A percentile compares a stretch with the other conserved stretches of the same genome.
phyloP scores from a whole-genome alignment of 2,113 vertebrate genomes.

The Argyrosomus japonicus region DNA sequence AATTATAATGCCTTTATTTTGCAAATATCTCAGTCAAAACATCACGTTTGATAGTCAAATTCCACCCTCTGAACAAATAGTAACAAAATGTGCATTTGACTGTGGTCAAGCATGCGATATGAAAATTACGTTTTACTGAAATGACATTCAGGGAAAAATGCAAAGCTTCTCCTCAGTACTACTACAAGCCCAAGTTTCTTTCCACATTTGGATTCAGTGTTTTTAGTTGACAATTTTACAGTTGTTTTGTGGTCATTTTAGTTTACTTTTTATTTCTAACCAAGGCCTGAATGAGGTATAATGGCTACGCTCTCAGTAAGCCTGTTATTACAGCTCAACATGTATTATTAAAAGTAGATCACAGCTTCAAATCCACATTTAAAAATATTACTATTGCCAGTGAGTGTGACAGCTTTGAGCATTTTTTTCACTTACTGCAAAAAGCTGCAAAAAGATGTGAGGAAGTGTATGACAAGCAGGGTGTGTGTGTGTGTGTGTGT shows the following conservation, averaged over 20 bases:
- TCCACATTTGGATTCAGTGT: not conserved
- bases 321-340: not conserved
- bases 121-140: not conserved
- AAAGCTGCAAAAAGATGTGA: not conserved
- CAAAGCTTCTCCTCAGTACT: not conserved
- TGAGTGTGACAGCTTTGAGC: not conserved
- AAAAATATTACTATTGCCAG: not conserved
- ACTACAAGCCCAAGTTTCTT: not conserved
- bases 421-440: not conserved
- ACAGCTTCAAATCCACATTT: not conserved
- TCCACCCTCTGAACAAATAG: not conserved
- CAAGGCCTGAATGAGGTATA: not conserved
- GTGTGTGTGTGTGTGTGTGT: not conserved
- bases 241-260: not conserved
- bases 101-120: not conserved
- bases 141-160: not conserved
- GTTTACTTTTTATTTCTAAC: not conserved
- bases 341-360: constrained; percentile 9
- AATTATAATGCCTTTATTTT: not conserved
- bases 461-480: not conserved
- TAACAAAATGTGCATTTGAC: not conserved
- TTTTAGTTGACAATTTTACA: not conserved
- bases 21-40: not conserved
- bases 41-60: not conserved
- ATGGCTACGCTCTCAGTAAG: not conserved